Base-by-base conservation (phyloP, 2,113 vertebrate species). In the Bos javanicus region DNA sequence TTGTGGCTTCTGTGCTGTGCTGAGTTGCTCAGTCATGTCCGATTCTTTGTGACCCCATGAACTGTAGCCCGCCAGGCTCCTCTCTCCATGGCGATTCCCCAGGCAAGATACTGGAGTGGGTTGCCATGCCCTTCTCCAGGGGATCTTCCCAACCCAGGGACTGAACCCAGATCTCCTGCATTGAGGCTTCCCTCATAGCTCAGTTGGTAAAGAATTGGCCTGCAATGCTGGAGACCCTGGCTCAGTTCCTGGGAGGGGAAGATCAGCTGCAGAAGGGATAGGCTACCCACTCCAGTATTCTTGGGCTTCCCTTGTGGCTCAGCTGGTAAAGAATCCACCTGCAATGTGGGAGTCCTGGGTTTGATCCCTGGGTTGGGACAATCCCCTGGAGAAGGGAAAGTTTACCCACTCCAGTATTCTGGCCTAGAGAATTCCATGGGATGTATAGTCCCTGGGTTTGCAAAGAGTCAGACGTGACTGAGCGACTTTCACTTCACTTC, bases 141-240 rank as follows among this genome's bases (percentile, higher is more conserved):
- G 67, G 19, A 39, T 71, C 67, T 39, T 71, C 19, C 10, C 0
- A 0, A 71, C n/a, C n/a, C n/a, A 71, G 67, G 10, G n/a, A 39
- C 13, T 0, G 0, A 39, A 39, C 5, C 67, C 36, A 39, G 9
- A 36, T 25, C 10, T 39, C n/a, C 36, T 39, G 19, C 67, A 74
- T 1, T 39, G 67, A 0, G 21, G 36, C n/a, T 6, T 74, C 67
- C 19, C 19, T 74, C 19, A 23, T 74, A 6, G 67, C 5, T 74
- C 19, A 39, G 19, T 71, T 6, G n/a, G n/a, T 71, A 39, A 71
- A 23, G 10, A 71, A 71, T 71, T 10, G 5, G 5, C n/a, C 67
- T 39, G 67, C 19, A 39, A 19, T 71, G 10, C 67, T 71, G 19
- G 67, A 71, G 67, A 71, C 10, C 4, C 67, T 0, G 0, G n/a